Percentiles rank a stretch among this genome's conserved stretches.
These are phyloP conservation scores for Myotis yumanensis DNA, from an alignment of 2,113 vertebrate genomes.

Conservation along the genomic window DNA sequence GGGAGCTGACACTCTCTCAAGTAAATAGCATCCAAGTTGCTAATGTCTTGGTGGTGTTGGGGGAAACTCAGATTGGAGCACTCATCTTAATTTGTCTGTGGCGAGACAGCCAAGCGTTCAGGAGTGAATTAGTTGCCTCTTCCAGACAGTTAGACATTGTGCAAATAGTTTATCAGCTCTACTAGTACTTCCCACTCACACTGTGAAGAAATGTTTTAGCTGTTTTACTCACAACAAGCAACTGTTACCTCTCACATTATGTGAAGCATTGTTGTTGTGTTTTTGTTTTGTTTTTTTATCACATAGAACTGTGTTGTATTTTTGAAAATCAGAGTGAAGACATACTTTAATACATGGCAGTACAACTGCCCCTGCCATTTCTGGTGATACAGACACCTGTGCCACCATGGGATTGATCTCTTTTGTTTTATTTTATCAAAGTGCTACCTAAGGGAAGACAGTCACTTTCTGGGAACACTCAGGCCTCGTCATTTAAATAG, in stretches of 20 bases:
- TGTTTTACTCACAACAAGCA: not conserved
- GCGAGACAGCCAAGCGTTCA: not conserved
- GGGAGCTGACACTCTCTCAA: not conserved
- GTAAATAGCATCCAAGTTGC: no score
- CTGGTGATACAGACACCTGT: not conserved
- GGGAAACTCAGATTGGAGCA: not conserved
- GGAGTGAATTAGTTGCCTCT: not conserved
- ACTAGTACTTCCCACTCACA: not conserved
- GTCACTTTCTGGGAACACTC: not conserved
- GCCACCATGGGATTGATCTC: not conserved
- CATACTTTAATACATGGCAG: not conserved
- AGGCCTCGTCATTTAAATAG: not conserved
- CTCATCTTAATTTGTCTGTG: not conserved
- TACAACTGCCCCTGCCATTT: not conserved
- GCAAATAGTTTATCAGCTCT: not conserved
- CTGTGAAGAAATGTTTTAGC: not conserved
- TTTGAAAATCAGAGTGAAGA: not conserved
- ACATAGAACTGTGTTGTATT: not conserved
- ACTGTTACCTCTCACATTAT: not conserved
- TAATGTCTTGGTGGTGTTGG: not conserved
- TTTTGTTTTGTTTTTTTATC: not conserved
- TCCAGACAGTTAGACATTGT: not conserved
- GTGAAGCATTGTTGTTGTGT: no score
- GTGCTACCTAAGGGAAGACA: not conserved
- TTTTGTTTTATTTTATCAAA: not conserved